phyloP scores from a whole-genome alignment of 2,888 invertebrate genomes.

The Drosophila trichaetosa region DNA sequence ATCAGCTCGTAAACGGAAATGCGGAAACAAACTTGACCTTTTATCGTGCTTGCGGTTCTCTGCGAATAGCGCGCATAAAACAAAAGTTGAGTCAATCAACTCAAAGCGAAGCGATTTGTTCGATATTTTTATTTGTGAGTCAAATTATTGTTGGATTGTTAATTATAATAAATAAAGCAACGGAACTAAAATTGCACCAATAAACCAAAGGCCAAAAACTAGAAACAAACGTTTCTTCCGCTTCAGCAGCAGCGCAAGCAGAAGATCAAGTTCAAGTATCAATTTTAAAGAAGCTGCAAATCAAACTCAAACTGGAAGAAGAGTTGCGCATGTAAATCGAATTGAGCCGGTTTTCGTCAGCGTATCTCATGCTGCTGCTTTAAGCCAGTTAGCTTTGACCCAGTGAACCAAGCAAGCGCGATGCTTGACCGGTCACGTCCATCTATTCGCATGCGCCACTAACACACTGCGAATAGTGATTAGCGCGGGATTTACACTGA shows the following conservation, averaged over 20 bases:
- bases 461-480: background rate
- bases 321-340: conserved; percentile 19
- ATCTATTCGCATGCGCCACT: background rate
- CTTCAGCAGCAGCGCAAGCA: background rate
- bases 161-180: conserved; percentile 65
- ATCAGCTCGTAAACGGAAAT: conserved; percentile 30
- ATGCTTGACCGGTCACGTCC: background rate
- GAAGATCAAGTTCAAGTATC: conserved; percentile 68
- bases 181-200: conserved; percentile 46
- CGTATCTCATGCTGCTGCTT: background rate
- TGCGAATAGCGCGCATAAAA: conserved; percentile 45
- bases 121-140: conserved; percentile 66
- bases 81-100: conserved; percentile 68
- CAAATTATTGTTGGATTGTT: conserved; percentile 50
- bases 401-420: conserved; percentile 30
- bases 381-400: conserved; percentile 50
- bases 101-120: conserved; percentile 40
- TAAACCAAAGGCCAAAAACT: conserved; percentile 42
- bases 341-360: background rate
- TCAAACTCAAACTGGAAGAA: conserved; percentile 31
- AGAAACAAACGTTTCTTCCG: conserved; percentile 56
- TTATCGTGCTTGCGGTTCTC: conserved; percentile 52
- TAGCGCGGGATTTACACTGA: background rate
- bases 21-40: conserved; percentile 78
- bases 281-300: conserved; percentile 12